Evolutionary conservation across 92 coral and sea anemone species (phyloP).

Genomic region (Epizoanthus illoricatus): DNA sequence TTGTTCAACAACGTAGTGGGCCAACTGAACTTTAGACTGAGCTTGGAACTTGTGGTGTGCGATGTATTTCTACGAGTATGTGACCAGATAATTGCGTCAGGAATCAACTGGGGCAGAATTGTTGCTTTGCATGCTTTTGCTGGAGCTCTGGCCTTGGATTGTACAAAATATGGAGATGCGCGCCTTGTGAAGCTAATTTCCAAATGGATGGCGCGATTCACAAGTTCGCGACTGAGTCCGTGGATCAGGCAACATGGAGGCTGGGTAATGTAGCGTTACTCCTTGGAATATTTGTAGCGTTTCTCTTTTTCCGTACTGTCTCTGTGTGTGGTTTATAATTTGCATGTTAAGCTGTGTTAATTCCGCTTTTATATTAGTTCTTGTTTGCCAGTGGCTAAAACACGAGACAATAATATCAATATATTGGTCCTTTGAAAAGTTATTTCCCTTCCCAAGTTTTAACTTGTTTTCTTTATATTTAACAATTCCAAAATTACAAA

Average conservation of each 20-base stretch:
- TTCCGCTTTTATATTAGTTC: no score
- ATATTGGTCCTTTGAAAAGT: no score
- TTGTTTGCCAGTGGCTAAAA: no score
- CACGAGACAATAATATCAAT: no score
- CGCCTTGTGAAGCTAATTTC: constrained; percentile 67
- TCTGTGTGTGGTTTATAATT: no score
- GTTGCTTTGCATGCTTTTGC: constrained; percentile 93
- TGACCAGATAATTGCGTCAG: constrained; percentile 69
- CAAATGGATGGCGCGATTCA: constrained; percentile 85
- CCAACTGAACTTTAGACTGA: constrained; percentile 78
- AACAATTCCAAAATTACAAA: no score
- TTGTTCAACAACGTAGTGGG: constrained; percentile 74
- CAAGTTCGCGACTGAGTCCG: constrained; percentile 60
- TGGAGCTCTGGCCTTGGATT: constrained; percentile 80
- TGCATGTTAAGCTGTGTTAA: no score
- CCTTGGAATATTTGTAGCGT: no score
- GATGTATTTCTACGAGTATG: constrained; percentile 90
- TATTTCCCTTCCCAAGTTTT: no score
- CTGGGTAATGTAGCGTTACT: constrained; percentile 66
- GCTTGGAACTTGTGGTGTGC: constrained; percentile 76
- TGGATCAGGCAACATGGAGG: constrained; percentile 95
- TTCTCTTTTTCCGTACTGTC: no score
- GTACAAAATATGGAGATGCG: constrained; percentile 68
- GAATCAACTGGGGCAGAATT: constrained; percentile 86
- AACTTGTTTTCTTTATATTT: no score